phyloP scores from a whole-genome alignment of 2,113 vertebrate genomes.

The Pipra filicauda region DNA sequence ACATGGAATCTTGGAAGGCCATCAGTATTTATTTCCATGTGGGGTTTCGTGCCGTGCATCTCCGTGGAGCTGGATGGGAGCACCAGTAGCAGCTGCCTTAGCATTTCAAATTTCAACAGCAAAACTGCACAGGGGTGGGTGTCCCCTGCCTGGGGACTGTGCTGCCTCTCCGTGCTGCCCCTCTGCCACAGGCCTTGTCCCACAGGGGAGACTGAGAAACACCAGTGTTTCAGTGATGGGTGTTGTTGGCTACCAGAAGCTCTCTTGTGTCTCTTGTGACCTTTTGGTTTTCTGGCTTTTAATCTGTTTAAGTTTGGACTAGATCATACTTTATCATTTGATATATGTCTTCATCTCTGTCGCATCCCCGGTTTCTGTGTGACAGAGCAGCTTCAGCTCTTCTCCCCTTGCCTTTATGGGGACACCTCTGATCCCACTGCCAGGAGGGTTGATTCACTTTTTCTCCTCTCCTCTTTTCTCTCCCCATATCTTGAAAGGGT shows the following conservation, averaged over 20 bases:
- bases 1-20: rapidly evolving
- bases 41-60: rapidly evolving
- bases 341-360: not conserved
- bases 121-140: not conserved
- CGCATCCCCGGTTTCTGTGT: not conserved
- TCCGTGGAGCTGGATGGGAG: not conserved
- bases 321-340: not conserved
- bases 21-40: not conserved
- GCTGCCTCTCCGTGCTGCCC: not conserved
- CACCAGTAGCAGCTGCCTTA: rapidly evolving
- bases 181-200: not conserved
- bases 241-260: not conserved
- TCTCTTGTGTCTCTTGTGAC: not conserved
- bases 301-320: not conserved
- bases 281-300: not conserved
- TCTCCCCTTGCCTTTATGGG: not conserved
- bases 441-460: not conserved
- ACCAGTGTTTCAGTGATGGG: not conserved
- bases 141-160: not conserved
- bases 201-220: rapidly evolving
- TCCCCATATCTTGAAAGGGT: not conserved
- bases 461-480: not conserved
- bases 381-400: not conserved
- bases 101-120: not conserved
- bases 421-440: not conserved